phyloP scores from a whole-genome alignment of 64 coral and sea anemone species.

The Actinia tenebrosa region DNA sequence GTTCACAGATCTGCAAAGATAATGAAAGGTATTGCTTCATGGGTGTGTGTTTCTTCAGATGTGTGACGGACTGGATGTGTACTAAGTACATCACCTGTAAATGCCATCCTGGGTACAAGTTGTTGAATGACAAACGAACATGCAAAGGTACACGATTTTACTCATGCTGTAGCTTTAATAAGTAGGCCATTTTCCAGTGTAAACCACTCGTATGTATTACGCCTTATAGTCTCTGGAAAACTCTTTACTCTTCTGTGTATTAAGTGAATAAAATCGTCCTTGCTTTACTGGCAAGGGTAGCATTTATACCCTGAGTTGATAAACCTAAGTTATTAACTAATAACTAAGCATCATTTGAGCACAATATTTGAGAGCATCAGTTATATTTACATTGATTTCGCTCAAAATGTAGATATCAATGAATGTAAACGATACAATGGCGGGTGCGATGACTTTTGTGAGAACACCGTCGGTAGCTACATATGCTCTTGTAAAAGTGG shows the following conservation, averaged over 20 bases:
- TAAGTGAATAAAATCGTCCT: no score
- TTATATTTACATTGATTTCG: background rate
- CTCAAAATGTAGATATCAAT: slow-evolving; percentile 27
- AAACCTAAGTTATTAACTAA: no score
- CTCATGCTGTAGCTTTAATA: background rate
- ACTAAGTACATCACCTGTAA: slow-evolving; percentile 50
- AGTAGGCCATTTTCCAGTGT: background rate
- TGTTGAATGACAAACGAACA: slow-evolving; percentile 43
- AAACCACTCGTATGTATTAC: no score
- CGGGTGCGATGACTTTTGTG: slow-evolving; percentile 35
- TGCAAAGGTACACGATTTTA: slow-evolving; percentile 31
- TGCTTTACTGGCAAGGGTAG: no score
- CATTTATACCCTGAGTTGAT: no score
- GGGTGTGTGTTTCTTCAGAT: slow-evolving; percentile 53
- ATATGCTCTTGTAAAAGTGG: slow-evolving; percentile 36
- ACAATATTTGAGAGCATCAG: background rate
- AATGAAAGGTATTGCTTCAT: slow-evolving; percentile 44
- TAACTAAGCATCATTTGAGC: no score
- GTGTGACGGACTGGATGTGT: slow-evolving; percentile 50
- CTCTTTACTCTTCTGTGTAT: no score
- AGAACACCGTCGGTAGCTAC: slow-evolving; percentile 32
- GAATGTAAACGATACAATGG: slow-evolving; percentile 39
- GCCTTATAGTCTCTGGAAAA: no score
- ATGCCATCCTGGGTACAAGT: slow-evolving; percentile 47
- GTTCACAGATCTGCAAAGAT: slow-evolving; percentile 45